Conservation (phyloP, 1,140 invertebrate genomes). For the Acromyrmex echinatior region DNA sequence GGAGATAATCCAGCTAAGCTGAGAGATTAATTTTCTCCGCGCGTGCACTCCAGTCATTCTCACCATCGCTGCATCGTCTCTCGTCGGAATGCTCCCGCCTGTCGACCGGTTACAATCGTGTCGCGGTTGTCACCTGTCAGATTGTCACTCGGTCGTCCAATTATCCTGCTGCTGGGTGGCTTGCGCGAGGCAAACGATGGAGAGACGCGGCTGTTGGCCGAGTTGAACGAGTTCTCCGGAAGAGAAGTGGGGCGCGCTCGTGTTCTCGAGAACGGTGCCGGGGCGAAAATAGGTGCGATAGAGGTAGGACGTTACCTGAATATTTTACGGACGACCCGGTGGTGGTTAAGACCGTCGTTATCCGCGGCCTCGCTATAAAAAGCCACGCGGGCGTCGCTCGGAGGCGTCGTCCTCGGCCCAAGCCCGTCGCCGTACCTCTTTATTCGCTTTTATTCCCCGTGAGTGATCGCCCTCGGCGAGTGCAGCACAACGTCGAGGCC, state of each 20-base stretch:
- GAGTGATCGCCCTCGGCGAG: slow-evolving; percentile 20
- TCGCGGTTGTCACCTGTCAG: slow-evolving; percentile 67
- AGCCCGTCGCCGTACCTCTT: slow-evolving; percentile 29
- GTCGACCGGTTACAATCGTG: slow-evolving; percentile 50
- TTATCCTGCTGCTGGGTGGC: slow-evolving; percentile 47
- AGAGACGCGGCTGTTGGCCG: slow-evolving; percentile 22
- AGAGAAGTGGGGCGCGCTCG: slow-evolving; percentile 54
- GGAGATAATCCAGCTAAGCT: slow-evolving; percentile 14
- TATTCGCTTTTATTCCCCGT: slow-evolving; percentile 47
- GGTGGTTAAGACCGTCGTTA: slow-evolving; percentile 46
- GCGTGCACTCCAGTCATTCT: slow-evolving; percentile 8
- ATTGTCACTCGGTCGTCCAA: slow-evolving; percentile 69
- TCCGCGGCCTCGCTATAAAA: slow-evolving; percentile 59
- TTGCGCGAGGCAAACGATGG: background rate
- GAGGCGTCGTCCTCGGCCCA: slow-evolving; percentile 33
- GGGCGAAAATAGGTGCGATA: slow-evolving; percentile 63
- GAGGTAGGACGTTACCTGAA: slow-evolving; percentile 63
- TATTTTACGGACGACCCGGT: slow-evolving; percentile 62
- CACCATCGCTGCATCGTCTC: slow-evolving; percentile 23
- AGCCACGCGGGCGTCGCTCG: slow-evolving; percentile 15
- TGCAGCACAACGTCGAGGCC: background rate
- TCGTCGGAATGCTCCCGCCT: slow-evolving; percentile 46
- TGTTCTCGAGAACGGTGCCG: slow-evolving; percentile 46
- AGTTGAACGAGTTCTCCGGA: slow-evolving; percentile 64
- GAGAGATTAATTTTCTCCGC: slow-evolving; percentile 57